A percentile compares a stretch with the other conserved stretches of the same genome.
Conservation (phyloP, 2,797 vertebrate species). For the Valencia hispanica region DNA sequence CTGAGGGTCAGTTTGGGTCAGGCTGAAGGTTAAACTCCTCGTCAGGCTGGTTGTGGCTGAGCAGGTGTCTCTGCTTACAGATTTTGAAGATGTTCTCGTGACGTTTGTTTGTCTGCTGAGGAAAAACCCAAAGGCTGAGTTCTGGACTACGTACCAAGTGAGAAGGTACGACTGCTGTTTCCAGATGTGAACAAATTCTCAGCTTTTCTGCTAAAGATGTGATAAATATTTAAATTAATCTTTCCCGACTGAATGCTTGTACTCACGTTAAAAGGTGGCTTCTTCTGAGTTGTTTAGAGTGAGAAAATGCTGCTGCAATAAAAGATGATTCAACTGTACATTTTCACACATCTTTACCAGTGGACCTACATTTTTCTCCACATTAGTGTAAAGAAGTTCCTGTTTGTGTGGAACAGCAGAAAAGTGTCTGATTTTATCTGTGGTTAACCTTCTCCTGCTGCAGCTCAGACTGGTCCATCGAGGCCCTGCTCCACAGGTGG, state of each 20-base stretch:
- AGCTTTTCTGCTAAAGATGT: background rate
- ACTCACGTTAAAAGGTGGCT: too few relatives aligned
- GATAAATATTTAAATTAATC: background rate
- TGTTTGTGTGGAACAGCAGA: too few relatives aligned
- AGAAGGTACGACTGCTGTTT: conserved; percentile 81
- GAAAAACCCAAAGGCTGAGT: conserved; percentile 83
- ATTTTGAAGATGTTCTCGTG: conserved; percentile 91
- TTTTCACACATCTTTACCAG: background rate
- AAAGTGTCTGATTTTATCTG: background rate
- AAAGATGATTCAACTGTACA: too few relatives aligned
- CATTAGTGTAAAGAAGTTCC: background rate
- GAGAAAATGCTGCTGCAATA: background rate
- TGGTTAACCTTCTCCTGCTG: too few relatives aligned
- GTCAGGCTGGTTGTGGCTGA: background rate
- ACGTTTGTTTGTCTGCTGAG: conserved; percentile 87
- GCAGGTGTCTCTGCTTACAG: conserved; percentile 64
- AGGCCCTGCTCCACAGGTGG: conserved; percentile 90
- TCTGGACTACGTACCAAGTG: conserved; percentile 95
- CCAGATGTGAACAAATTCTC: too few relatives aligned
- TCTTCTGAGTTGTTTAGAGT: too few relatives aligned
- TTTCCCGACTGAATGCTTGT: background rate
- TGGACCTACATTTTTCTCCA: background rate
- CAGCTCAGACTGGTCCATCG: conserved; percentile 95
- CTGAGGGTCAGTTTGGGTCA: conserved; percentile 79
- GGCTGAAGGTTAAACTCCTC: background rate